phyloP scores from a whole-genome alignment of 2,797 vertebrate genomes.

The Sparus aurata region DNA sequence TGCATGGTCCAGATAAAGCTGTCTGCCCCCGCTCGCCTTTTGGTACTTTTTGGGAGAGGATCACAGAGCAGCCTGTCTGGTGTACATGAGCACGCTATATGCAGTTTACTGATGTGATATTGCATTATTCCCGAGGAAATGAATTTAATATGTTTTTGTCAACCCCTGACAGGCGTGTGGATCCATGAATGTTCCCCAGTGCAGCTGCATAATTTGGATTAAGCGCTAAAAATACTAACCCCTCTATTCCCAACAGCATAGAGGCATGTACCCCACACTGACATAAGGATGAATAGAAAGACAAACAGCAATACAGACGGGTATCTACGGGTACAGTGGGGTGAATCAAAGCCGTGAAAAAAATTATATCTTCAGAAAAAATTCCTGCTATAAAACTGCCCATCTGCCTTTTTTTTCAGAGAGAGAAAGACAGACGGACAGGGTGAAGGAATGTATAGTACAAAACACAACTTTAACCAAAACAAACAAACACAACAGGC shows the following conservation, averaged over 20 bases:
- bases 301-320: constrained; percentile 19
- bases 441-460: background rate
- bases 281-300: constrained; percentile 10
- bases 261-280: background rate
- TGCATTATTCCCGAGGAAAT: constrained; percentile 3
- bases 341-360: constrained; percentile 28
- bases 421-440: background rate
- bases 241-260: background rate
- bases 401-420: background rate
- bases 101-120: background rate
- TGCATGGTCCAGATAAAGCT: constrained; percentile 10
- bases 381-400: constrained; percentile 21
- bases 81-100: background rate
- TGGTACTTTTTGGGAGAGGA: background rate
- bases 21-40: background rate
- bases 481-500: background rate
- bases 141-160: background rate
- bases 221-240: constrained; percentile 29
- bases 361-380: background rate
- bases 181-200: background rate
- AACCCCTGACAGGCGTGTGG: constrained; percentile 9
- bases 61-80: background rate
- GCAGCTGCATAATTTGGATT: constrained; percentile 13
- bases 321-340: background rate
- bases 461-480: background rate